Evolutionary conservation across 2,888 invertebrate genomes (phyloP).

Genomic region (Phortica magna): DNA sequence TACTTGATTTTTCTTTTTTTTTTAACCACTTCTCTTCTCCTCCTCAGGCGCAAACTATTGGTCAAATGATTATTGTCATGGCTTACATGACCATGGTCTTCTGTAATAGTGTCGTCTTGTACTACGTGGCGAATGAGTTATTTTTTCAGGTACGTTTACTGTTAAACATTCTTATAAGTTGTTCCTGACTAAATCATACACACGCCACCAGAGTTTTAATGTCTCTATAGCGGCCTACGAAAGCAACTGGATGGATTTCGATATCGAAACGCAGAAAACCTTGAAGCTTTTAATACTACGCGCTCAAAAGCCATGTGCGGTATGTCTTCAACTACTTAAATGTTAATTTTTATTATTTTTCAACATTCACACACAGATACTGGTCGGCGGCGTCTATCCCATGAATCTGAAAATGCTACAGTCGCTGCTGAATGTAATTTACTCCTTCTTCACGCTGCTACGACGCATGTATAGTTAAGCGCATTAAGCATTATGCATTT

Average conservation of each 20-base stretch:
- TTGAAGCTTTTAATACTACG: conserved; percentile 66
- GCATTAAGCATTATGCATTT: background rate
- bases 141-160: conserved; percentile 56
- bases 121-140: conserved; percentile 71
- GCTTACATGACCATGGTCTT: conserved; percentile 70
- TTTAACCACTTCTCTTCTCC: background rate
- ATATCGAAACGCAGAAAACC: conserved; percentile 61
- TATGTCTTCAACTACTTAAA: conserved; percentile 43
- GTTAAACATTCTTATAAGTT: background rate
- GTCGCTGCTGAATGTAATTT: conserved; percentile 68
- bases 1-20: background rate
- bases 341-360: background rate
- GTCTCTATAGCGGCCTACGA: conserved; percentile 68
- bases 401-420: conserved; percentile 72
- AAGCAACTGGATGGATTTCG: conserved; percentile 67
- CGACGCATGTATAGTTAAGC: conserved; percentile 68
- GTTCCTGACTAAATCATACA: background rate
- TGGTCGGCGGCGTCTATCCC: conserved; percentile 68
- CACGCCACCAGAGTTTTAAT: conserved; percentile 55
- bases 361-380: conserved; percentile 54
- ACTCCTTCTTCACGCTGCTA: conserved; percentile 70
- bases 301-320: conserved; percentile 66
- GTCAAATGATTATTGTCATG: conserved; percentile 60
- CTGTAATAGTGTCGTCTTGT: conserved; percentile 64
- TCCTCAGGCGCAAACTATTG: conserved; percentile 62